Evolutionary conservation across 2,113 vertebrate genomes (phyloP), one percentile per base, ranked within the genome.

Genomic region (Cyanoramphus novaezelandiae): DNA sequence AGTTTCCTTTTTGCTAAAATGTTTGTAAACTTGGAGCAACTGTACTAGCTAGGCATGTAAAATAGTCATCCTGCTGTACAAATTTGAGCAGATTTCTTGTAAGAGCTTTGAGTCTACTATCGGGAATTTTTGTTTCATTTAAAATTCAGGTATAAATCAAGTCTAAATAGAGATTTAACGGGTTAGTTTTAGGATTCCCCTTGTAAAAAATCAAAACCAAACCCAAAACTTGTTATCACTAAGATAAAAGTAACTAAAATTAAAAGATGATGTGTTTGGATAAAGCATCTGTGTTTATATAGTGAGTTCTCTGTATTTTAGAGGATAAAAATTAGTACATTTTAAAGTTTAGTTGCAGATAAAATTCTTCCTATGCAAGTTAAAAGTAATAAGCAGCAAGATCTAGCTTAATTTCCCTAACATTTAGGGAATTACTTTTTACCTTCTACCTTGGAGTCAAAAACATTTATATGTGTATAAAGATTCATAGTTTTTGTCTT

Each of bases 61-160:
- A 68, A 64, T 11, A 44, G 20, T n/a, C 25, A 44, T 14, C 3
- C 23, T 0, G 0, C 14, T 35, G 11, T 13, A 46, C 15, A 41
- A 46, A 50, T 37, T 62, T 43, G 50, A 80, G 53, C 31, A 65
- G 21, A n/a, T 57, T 68, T 78, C 37, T 60, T 47, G 7, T 33
- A 49, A 59, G 68, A 57, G 19, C 47, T 88, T 82, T 11, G 33
- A 71, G 35, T 74, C 44, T 84, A 29, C 60, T 69, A 9, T 23
- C 63, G 64, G 57, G 37, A 92, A 27, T 47, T 84, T 65, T 53
- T 85, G 14, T 70, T 79, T 55, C 44, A 23, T 83, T 92, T 49
- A 35, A 52, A 55, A 63, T 68, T 76, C 28, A 69, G 59, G 28
- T 79, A 64, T 65, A 80, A 77, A 50, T 76, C 28, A 80, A 68